phyloP scores from a whole-genome alignment of 2,113 vertebrate genomes.

The Semicossyphus pulcher region DNA sequence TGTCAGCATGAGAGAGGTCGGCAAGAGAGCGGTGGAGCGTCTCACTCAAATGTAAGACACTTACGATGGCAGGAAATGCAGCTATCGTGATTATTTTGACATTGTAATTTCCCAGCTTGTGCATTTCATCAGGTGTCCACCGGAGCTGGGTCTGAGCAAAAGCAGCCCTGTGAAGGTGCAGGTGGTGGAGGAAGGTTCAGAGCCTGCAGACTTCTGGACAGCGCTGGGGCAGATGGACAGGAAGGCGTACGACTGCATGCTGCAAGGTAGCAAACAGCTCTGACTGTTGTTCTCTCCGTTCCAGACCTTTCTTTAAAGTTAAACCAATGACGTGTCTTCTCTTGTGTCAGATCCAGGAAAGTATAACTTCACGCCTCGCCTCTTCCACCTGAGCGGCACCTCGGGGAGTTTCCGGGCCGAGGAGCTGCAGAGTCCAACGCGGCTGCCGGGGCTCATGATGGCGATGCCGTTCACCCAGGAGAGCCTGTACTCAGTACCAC shows the following conservation, averaged over 20 bases:
- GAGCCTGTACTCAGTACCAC: conserved; percentile 73
- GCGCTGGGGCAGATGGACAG: conserved; percentile 82
- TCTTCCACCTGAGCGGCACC: conserved; percentile 80
- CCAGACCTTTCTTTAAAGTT: neutral
- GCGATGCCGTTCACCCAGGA: conserved; percentile 85
- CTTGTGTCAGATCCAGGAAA: conserved; percentile 81
- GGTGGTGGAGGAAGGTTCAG: conserved; percentile 82
- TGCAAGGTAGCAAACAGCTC: conserved; percentile 78
- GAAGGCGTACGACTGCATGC: conserved; percentile 87
- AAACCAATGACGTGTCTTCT: neutral
- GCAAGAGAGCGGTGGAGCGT: conserved; percentile 73
- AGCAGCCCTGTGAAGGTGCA: conserved; percentile 64
- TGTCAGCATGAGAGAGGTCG: conserved; percentile 72
- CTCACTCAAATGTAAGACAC: conserved; percentile 79
- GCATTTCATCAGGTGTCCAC: conserved; percentile 73
- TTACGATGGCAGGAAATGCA: neutral
- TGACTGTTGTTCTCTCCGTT: neutral
- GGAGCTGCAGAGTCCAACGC: conserved; percentile 74
- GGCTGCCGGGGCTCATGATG: conserved; percentile 70
- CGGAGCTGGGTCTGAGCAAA: conserved; percentile 77
- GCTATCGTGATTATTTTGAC: neutral
- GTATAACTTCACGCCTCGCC: conserved; percentile 85
- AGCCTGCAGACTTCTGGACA: conserved; percentile 83
- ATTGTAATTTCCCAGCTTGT: neutral
- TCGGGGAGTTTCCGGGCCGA: conserved; percentile 74